These are phyloP conservation scores for Paracanthobrama guichenoti DNA, from an alignment of 2,113 vertebrate genomes.

Conservation along the genomic window DNA sequence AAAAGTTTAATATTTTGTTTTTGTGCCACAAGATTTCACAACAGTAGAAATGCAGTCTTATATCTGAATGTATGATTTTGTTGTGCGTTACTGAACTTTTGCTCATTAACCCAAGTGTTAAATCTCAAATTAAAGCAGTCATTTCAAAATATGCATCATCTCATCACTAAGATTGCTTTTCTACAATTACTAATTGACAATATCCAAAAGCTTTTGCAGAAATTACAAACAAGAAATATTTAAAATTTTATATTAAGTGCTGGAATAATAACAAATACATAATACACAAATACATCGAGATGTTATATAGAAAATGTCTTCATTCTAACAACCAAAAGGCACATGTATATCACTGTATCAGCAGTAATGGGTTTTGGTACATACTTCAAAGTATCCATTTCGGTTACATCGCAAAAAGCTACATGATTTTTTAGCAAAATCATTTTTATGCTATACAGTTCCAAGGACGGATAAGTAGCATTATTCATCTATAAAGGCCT, in stretches of 20 bases:
- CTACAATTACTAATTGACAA: neutral
- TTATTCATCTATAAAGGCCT: neutral
- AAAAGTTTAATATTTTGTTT: neutral
- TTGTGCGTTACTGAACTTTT: neutral
- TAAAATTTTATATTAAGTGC: neutral
- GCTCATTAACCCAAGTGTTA: neutral
- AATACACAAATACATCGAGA: neutral
- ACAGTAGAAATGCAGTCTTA: neutral
- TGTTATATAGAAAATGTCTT: neutral
- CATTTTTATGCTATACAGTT: neutral
- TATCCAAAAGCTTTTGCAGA: neutral
- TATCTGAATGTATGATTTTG: neutral
- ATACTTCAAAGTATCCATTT: neutral
- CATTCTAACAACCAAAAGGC: conserved; percentile 14
- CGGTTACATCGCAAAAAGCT: neutral
- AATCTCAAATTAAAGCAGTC: neutral
- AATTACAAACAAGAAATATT: neutral
- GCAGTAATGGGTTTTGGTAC: too few relatives aligned
- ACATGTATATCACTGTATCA: neutral
- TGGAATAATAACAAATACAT: neutral
- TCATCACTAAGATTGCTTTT: neutral
- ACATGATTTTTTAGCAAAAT: too few relatives aligned
- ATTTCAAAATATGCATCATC: neutral
- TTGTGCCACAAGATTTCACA: neutral
- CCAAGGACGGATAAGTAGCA: neutral